A percentile compares a stretch with the other conserved stretches of the same genome.
Conservation (phyloP, 2,888 invertebrate genomes). For the Catocala sponsa region DNA sequence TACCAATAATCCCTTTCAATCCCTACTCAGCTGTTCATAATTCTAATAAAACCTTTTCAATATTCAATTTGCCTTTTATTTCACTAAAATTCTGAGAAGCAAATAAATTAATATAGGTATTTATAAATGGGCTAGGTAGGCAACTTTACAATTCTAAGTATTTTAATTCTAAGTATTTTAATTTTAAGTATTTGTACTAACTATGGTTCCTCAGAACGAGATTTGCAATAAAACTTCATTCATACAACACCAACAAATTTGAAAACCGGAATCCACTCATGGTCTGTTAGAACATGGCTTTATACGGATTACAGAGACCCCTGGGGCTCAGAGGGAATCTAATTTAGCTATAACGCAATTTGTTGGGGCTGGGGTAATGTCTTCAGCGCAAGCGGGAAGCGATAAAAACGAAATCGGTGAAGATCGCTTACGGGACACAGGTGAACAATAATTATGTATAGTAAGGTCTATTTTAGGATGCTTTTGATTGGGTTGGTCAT, state of each 20-base stretch:
- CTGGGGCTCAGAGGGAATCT: constrained; percentile 66
- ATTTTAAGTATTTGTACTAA: no score
- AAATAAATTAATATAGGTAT: constrained; percentile 11
- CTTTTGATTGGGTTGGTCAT: constrained; percentile 31
- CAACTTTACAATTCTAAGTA: no score
- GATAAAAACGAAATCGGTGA: constrained; percentile 33
- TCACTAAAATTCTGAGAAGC: constrained; percentile 11
- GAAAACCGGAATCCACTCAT: constrained; percentile 53
- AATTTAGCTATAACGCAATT: constrained; percentile 76
- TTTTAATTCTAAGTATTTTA: no score
- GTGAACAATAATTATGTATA: constrained; percentile 52
- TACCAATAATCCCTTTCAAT: constrained; percentile 5
- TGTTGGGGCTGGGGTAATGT: constrained; percentile 57
- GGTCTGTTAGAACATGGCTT: constrained; percentile 55
- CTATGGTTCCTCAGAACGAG: no score
- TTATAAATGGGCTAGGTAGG: neutral
- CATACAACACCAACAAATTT: constrained; percentile 45
- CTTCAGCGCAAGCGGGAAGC: constrained; percentile 35
- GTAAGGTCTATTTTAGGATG: constrained; percentile 30
- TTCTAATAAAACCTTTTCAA: constrained; percentile 21
- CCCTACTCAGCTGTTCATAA: constrained; percentile 13
- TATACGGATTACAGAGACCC: constrained; percentile 58
- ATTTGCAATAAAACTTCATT: constrained; percentile 15
- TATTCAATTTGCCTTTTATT: constrained; percentile 15
- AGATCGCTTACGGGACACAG: constrained; percentile 48